A percentile compares a stretch with the other conserved stretches of the same genome.
Evolutionary conservation across 64 coral and sea anemone genomes (phyloP).

Genomic region (Catalaphyllia jardinei): DNA sequence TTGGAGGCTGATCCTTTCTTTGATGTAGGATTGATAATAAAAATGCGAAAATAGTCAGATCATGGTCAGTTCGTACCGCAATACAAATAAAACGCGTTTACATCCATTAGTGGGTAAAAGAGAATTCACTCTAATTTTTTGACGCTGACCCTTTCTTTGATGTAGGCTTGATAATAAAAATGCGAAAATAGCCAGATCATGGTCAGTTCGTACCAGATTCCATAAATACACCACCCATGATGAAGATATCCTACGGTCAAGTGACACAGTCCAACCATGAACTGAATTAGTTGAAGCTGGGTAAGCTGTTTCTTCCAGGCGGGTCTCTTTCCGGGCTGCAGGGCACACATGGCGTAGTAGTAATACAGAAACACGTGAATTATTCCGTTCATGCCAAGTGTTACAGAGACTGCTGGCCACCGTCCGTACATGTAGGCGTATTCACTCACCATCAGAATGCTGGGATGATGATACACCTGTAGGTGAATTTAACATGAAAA

Average conservation of each 20-base stretch:
- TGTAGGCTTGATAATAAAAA: slow-evolving; percentile 86
- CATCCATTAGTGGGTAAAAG: too few species aligned
- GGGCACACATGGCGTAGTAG: slow-evolving; percentile 77
- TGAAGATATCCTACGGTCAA: slow-evolving; percentile 67
- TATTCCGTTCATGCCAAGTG: slow-evolving; percentile 69
- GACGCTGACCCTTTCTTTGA: slow-evolving; percentile 34
- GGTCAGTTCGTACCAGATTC: slow-evolving; percentile 73
- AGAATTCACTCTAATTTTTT: slow-evolving; percentile 34
- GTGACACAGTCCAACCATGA: slow-evolving; percentile 71
- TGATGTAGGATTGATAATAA: slow-evolving; percentile 81
- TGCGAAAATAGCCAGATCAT: slow-evolving; percentile 81
- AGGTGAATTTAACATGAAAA: not conserved
- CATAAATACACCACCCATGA: slow-evolving; percentile 76
- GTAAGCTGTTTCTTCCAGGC: slow-evolving; percentile 76
- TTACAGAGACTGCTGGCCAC: slow-evolving; percentile 73
- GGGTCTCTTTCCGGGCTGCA: slow-evolving; percentile 63
- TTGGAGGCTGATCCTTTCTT: slow-evolving; percentile 35
- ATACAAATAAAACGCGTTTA: too few species aligned
- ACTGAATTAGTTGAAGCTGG: slow-evolving; percentile 73
- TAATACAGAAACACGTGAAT: slow-evolving; percentile 88
- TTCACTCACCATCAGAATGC: slow-evolving; percentile 69
- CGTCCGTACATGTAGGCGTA: slow-evolving; percentile 53
- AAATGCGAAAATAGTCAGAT: slow-evolving; percentile 76
- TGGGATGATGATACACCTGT: slow-evolving; percentile 84
- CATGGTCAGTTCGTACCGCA: slow-evolving; percentile 76